phyloP scores from a whole-genome alignment of 2,797 vertebrate genomes.

The Epinephelus malabaricus region DNA sequence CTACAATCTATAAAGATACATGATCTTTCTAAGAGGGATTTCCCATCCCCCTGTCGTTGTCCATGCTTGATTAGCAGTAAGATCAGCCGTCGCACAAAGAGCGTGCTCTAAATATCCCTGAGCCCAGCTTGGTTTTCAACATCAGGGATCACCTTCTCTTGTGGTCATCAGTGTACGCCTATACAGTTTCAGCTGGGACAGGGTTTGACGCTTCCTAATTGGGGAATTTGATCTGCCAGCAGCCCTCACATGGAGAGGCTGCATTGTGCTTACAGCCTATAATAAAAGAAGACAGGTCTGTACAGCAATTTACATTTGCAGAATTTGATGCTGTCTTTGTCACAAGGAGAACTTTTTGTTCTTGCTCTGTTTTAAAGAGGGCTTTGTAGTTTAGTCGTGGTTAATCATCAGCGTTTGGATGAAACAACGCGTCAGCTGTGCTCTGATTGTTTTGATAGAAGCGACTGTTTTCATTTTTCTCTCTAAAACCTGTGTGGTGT shows the following conservation, averaged over 20 bases:
- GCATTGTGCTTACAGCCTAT: neutral
- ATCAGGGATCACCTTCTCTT: constrained; percentile 23
- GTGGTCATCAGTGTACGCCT: neutral
- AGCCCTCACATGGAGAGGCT: neutral
- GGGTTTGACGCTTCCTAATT: constrained; percentile 31
- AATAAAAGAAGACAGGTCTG: constrained; percentile 14
- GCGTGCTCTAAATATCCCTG: neutral
- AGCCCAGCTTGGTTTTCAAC: constrained; percentile 44
- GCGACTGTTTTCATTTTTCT: neutral
- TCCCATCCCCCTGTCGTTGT: neutral
- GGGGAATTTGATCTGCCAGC: constrained; percentile 22
- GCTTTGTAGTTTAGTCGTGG: constrained; percentile 5
- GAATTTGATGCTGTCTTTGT: neutral
- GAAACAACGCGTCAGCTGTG: constrained; percentile 39
- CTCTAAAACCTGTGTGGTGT: constrained; percentile 1
- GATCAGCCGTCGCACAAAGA: constrained; percentile 26
- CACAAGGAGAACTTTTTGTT: neutral
- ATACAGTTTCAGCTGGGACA: constrained; percentile 38
- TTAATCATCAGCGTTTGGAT: constrained; percentile 16
- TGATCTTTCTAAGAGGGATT: neutral
- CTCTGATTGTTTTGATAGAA: constrained; percentile 61
- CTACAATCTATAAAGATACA: neutral
- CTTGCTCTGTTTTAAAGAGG: constrained; percentile 5
- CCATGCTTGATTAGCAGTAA: constrained; percentile 1
- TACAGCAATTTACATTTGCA: neutral